These are phyloP conservation scores for Pholis gunnellus DNA, from an alignment of 2,113 vertebrate species.

Conservation along the genomic window DNA sequence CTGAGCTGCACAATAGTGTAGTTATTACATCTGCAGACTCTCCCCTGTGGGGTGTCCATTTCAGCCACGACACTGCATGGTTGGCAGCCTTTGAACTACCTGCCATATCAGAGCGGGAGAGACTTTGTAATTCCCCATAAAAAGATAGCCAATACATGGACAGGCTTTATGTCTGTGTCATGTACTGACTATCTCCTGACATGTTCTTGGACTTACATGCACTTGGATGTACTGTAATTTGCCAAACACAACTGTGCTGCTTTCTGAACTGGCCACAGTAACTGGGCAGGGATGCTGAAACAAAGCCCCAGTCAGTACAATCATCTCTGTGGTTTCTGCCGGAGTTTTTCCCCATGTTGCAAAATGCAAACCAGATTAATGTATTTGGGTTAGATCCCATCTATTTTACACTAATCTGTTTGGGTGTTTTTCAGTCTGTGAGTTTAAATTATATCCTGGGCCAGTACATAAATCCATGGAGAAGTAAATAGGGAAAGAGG, in stretches of 20 bases:
- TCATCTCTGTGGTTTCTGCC: constrained; percentile 71
- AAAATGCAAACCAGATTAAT: constrained; percentile 56
- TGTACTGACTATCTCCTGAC: constrained; percentile 20
- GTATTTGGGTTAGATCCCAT: constrained; percentile 48
- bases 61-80: constrained; percentile 56
- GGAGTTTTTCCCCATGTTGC: constrained; percentile 52
- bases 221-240: constrained; percentile 56
- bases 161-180: constrained; percentile 36
- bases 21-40: constrained; percentile 65
- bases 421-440: constrained; percentile 26
- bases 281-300: constrained; percentile 70
- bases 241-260: constrained; percentile 70
- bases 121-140: constrained; percentile 49
- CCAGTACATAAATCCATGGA: constrained; percentile 5
- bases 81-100: constrained; percentile 61
- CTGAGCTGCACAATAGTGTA: constrained; percentile 55
- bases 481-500: background rate
- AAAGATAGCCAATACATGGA: constrained; percentile 56
- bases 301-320: constrained; percentile 65
- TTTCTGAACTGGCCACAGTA: constrained; percentile 61
- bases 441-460: constrained; percentile 19
- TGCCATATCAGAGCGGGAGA: constrained; percentile 53
- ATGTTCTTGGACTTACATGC: constrained; percentile 23
- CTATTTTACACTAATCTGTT: constrained; percentile 22
- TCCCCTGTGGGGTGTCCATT: constrained; percentile 68